Conservation (phyloP, 1,140 invertebrate genomes). For the Brachionus asplanchnoidis region DNA sequence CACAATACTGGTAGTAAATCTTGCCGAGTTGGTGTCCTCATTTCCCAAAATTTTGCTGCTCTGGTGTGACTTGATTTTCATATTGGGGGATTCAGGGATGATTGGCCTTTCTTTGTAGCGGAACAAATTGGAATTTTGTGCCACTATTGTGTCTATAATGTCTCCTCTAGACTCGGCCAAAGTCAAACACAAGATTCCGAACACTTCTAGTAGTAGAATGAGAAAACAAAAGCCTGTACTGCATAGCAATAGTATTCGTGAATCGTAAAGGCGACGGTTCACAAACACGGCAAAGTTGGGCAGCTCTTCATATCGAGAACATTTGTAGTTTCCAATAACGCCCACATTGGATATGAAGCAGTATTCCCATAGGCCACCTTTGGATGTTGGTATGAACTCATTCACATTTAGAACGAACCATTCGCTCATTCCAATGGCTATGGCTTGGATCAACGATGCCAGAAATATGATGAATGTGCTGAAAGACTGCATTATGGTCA, state of each 20-base stretch:
- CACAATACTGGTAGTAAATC: slow-evolving; percentile 29
- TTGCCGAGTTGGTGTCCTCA: not conserved
- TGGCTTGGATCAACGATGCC: not conserved
- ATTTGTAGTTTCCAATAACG: slow-evolving; percentile 4
- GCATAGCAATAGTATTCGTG: slow-evolving; percentile 17
- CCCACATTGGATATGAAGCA: slow-evolving; percentile 17
- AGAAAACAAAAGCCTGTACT: slow-evolving; percentile 33
- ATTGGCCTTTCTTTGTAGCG: not conserved
- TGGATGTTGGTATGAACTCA: slow-evolving; percentile 35
- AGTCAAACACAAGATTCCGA: slow-evolving; percentile 14
- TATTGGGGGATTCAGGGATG: not conserved
- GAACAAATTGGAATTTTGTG: not conserved
- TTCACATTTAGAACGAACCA: slow-evolving; percentile 41
- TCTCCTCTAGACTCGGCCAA: slow-evolving; percentile 2
- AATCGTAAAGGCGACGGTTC: slow-evolving; percentile 29
- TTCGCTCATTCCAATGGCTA: slow-evolving; percentile 11
- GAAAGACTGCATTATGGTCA: slow-evolving; percentile 1
- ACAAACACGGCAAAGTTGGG: slow-evolving; percentile 37
- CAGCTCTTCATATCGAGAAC: slow-evolving; percentile 17
- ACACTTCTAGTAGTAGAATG: slow-evolving; percentile 1
- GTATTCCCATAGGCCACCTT: slow-evolving; percentile 36
- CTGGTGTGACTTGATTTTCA: not conserved
- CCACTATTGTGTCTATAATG: not conserved
- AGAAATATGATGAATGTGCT: slow-evolving; percentile 16
- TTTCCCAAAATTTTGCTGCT: not conserved